Evolutionary conservation across 1,140 invertebrate genomes (phyloP), one percentile per base, ranked within the genome.

Genomic region (Drosophila varians): DNA sequence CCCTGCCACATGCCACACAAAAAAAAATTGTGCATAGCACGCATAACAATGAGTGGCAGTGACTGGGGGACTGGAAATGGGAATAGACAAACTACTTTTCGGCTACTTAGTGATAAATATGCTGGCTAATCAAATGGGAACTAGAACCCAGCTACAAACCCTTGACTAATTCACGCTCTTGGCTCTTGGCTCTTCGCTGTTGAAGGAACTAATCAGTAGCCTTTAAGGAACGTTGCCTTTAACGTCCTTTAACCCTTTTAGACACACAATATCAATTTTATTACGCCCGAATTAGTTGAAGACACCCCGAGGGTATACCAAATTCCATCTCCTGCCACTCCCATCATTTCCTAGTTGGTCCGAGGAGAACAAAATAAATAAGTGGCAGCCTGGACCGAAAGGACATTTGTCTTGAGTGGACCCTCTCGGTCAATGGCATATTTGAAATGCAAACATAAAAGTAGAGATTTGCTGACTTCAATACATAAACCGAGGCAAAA

Each of bases 401-500:
- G 68, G 68, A 71, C 48, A 72, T 72, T 56, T 75, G 69, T 73
- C 68, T 71, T 54, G 68, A 71, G 68, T 71, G 68, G 11, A 14
- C 19, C 34, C 34, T 6, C 16, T 42, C n/a, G 3, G 53, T 23
- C 42, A 43, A 47, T 53, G 57, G 47, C 75, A 73, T 70, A 69
- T 86, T 86, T 76, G 66, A 75, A 86, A 86, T 80, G 73, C 76
- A 84, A 84, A 86, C 80, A 84, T 56, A 73, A 73, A 68, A 68
- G 43, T 64, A 36, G 9, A 66, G 75, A 69, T 86, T 76, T 86
- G 80, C 80, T 84, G 80, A 84, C 76, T 86, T 72, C 57, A 34
- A 43, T 64, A 75, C 75, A 86, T 69, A 61, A 82, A 54, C 48
- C 46, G 53, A 42, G 56, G 47, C 62, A 68, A 2, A 55, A 53